A percentile compares a stretch with the other conserved stretches of the same genome.
These are phyloP conservation scores for Scopus umbretta DNA, from an alignment of 2,113 vertebrate genomes.

Conservation along the genomic window DNA sequence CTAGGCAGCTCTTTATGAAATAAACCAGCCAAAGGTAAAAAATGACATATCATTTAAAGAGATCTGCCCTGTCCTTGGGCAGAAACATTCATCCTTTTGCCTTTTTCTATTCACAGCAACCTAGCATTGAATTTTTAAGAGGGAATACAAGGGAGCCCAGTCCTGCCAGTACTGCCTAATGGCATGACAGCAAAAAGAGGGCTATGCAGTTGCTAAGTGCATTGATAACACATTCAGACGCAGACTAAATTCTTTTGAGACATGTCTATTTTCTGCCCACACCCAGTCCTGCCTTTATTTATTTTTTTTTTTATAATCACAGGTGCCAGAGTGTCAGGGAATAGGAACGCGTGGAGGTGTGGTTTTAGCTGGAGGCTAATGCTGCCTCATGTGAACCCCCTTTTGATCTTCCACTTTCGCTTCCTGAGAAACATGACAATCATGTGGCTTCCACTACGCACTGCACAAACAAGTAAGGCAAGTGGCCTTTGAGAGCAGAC, in stretches of 20 bases:
- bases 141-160: neutral
- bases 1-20: neutral
- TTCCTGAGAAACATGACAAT: neutral
- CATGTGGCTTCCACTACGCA: neutral
- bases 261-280: neutral
- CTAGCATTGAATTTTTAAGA: neutral
- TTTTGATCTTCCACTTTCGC: neutral
- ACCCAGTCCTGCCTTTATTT: neutral
- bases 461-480: neutral
- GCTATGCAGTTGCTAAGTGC: neutral
- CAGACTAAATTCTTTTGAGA: neutral
- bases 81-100: neutral
- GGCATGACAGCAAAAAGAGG: neutral
- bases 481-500: neutral
- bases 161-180: neutral
- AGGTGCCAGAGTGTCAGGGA: neutral
- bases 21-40: neutral
- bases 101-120: neutral
- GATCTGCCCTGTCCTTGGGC: neutral
- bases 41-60: neutral
- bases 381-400: neutral
- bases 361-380: neutral
- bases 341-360: neutral
- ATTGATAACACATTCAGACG: neutral
- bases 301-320: neutral